Percentiles rank a stretch among this genome's conserved stretches.
Evolutionary conservation across 35 echinoderm and acorn worm species (phyloP).

Genomic region (Strongylocentrotus purpuratus): DNA sequence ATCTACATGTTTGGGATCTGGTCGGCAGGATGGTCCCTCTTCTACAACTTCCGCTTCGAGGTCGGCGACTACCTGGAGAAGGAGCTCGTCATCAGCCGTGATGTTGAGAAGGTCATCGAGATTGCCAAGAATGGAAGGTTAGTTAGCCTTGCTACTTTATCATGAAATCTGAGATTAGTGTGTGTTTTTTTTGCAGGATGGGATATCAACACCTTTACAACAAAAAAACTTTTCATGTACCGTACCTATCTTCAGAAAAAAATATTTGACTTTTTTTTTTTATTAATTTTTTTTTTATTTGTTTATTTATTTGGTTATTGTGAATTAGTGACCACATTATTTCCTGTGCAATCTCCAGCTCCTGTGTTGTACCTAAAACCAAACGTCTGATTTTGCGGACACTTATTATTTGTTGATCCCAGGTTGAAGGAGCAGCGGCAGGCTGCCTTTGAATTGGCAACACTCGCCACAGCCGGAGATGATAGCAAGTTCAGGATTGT

Average conservation of each 20-base stretch:
- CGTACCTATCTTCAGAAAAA: too few species aligned
- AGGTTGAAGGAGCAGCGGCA: conserved; percentile 86
- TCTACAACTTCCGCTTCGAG: conserved; percentile 81
- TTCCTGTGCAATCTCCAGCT: too few species aligned
- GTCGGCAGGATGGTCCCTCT: conserved; percentile 57
- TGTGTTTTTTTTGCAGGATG: too few species aligned
- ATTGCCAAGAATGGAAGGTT: conserved; percentile 85
- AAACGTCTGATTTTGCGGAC: neutral
- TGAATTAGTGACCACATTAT: too few species aligned
- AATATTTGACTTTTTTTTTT: too few species aligned
- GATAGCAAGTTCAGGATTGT: conserved; percentile 96
- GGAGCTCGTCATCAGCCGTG: conserved; percentile 76
- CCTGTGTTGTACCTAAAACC: too few species aligned
- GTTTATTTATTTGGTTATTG: too few species aligned
- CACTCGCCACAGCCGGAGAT: conserved; percentile 85
- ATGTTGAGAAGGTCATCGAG: conserved; percentile 91
- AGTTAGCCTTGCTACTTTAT: neutral
- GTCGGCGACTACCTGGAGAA: conserved; percentile 84
- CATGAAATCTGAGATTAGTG: neutral
- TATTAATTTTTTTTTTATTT: too few species aligned
- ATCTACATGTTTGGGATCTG: conserved; percentile 82
- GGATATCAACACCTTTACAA: too few species aligned
- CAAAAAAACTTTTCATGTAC: too few species aligned
- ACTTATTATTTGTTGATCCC: conserved; percentile 1
- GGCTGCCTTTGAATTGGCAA: conserved; percentile 95